Evolutionary conservation across 2,797 vertebrate genomes (phyloP).

Genomic region (Aphelocoma californica): DNA sequence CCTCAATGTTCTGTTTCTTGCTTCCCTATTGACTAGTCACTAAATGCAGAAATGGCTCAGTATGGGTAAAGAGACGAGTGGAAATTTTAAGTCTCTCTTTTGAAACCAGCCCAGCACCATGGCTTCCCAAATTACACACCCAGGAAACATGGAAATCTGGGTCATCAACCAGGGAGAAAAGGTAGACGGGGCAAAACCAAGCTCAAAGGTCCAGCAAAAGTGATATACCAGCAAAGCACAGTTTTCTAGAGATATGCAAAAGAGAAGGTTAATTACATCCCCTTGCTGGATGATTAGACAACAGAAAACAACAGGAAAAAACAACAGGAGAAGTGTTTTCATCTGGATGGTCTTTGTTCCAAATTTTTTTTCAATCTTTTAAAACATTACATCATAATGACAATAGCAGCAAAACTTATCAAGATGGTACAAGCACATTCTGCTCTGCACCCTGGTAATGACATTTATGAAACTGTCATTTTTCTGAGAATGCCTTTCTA

Average conservation of each 20-base stretch:
- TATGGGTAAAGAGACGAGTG: background rate
- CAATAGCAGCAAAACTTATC: constrained; percentile 75
- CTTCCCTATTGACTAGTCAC: background rate
- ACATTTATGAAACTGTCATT: constrained; percentile 57
- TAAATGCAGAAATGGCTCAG: background rate
- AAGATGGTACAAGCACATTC: constrained; percentile 69
- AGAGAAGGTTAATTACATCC: background rate
- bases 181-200: background rate
- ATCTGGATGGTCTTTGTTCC: constrained; percentile 75
- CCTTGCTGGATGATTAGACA: background rate
- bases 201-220: background rate
- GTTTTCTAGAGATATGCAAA: background rate
- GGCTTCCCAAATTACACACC: background rate
- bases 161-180: background rate
- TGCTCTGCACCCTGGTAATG: constrained; percentile 59
- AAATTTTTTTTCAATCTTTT: constrained; percentile 58
- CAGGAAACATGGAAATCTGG: background rate
- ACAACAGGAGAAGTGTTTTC: constrained; percentile 49
- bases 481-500: constrained; percentile 66
- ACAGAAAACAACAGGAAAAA: too few species aligned
- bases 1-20: background rate
- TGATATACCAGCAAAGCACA: background rate
- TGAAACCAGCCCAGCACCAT: background rate
- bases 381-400: constrained; percentile 73
- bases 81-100: background rate